Evolutionary conservation across 1,140 invertebrate species (phyloP).

Genomic region (Zophobas morio): DNA sequence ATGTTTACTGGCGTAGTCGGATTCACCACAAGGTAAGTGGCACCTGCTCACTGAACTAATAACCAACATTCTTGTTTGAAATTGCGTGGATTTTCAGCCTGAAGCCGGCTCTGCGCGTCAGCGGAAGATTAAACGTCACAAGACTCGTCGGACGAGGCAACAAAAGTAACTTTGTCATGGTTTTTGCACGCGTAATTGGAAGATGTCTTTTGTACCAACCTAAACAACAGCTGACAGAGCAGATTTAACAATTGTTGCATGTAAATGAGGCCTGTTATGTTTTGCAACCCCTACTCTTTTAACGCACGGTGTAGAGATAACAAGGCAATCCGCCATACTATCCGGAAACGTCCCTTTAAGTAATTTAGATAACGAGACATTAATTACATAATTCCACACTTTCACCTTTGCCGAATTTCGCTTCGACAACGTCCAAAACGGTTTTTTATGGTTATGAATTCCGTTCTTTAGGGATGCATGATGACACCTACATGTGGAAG

Average conservation of each 20-base stretch:
- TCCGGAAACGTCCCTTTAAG: conserved; percentile 19
- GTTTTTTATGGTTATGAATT: not conserved
- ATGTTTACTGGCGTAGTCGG: too few relatives aligned
- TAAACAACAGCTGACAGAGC: conserved; percentile 39
- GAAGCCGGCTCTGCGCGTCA: too few relatives aligned
- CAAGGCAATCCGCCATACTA: conserved; percentile 20
- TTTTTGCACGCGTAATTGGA: conserved; percentile 36
- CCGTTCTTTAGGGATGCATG: not conserved
- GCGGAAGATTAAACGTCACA: conserved; percentile 16
- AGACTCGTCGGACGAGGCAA: conserved; percentile 18
- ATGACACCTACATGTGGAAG: conserved; percentile 19
- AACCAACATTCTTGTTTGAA: too few relatives aligned
- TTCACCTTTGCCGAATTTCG: conserved; percentile 8
- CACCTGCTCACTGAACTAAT: too few relatives aligned
- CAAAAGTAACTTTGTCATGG: conserved; percentile 40
- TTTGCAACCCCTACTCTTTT: conserved; percentile 38
- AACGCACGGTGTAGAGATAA: conserved; percentile 21
- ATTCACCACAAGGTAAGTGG: too few relatives aligned
- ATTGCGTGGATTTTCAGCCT: too few relatives aligned
- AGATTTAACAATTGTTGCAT: conserved; percentile 42
- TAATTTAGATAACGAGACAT: conserved; percentile 37
- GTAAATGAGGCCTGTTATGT: conserved; percentile 30
- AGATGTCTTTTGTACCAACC: conserved; percentile 36
- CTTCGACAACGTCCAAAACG: not conserved
- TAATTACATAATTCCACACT: conserved; percentile 10